Base-by-base conservation (phyloP, 2,888 invertebrate species). In the Volucella zonaria region DNA sequence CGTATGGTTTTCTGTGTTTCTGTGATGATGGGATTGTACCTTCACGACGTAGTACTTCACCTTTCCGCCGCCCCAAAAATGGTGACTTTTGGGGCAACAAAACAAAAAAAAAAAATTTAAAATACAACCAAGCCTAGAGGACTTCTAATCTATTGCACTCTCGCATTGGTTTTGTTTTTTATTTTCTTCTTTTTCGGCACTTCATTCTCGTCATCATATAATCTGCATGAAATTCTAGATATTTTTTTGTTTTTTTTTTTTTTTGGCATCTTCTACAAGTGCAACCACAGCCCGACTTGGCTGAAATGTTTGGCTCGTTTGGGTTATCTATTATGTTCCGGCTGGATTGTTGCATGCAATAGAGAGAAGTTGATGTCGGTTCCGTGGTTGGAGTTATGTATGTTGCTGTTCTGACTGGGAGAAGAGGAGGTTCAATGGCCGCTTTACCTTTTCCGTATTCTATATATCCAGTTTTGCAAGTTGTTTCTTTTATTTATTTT, bases 271-370 rank as follows among this genome's bases (percentile, higher is more conserved):
- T 31, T 31, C 31, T 51, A 10, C 18, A 8, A 14, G 18, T 78
- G 38, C 47, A 47, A 18, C 47, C n/a, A 40, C 23, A 38, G 4
- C n/a, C 9, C 42, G 40, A 23, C 31, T 31, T n/a, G 10, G 45
- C 38, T 59, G 47, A 54, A 43, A 31, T 31, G 31, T 31, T 31
- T 31, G 61, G 15, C 70, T 71, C 70, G 47, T 80, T 80, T 75
- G 45, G 83, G 75, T 76, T 83, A 80, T 80, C 79, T 76, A 80
- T 80, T 79, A 76, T 76, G 83, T 83, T 83, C 59, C 71, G 75
- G 75, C 80, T 83, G 83, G 80, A 80, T 83, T 83, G 83, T 83
- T 83, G 83, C 83, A 83, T 83, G 75, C 83, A 76, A 80, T 76
- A 80, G 70, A 31, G 6, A 80, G 75, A 83, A 83, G 70, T 59